phyloP scores from a whole-genome alignment of 2,797 vertebrate genomes.

The Rhinella marina region DNA sequence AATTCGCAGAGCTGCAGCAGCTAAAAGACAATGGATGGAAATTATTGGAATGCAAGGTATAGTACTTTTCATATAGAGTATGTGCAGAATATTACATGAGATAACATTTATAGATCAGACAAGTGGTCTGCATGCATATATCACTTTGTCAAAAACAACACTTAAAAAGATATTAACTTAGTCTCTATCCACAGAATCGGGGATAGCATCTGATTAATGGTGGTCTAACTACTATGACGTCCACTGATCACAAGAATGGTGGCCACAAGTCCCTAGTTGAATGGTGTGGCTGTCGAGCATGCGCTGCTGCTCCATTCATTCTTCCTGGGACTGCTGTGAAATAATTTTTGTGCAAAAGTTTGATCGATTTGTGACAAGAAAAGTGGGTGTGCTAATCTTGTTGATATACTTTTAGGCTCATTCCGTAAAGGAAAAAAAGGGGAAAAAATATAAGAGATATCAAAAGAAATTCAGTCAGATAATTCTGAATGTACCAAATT shows the following conservation, averaged over 20 bases:
- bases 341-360: background rate
- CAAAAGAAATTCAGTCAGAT: background rate
- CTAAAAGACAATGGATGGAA: constrained; percentile 97
- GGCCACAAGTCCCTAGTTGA: no score
- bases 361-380: background rate
- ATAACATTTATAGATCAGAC: background rate
- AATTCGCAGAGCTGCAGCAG: constrained; percentile 95
- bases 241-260: no score
- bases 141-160: background rate
- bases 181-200: no score
- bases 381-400: background rate
- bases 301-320: no score
- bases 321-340: no score
- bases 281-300: no score
- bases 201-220: no score
- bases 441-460: no score
- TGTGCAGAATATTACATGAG: background rate
- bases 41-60: constrained; percentile 92
- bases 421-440: background rate
- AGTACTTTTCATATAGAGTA: no score
- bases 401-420: background rate
- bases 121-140: background rate
- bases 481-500: no score
- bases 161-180: no score
- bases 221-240: no score